These are phyloP conservation scores for Leucopsar rothschildi DNA, from an alignment of 2,113 vertebrate genomes.

Conservation along the genomic window DNA sequence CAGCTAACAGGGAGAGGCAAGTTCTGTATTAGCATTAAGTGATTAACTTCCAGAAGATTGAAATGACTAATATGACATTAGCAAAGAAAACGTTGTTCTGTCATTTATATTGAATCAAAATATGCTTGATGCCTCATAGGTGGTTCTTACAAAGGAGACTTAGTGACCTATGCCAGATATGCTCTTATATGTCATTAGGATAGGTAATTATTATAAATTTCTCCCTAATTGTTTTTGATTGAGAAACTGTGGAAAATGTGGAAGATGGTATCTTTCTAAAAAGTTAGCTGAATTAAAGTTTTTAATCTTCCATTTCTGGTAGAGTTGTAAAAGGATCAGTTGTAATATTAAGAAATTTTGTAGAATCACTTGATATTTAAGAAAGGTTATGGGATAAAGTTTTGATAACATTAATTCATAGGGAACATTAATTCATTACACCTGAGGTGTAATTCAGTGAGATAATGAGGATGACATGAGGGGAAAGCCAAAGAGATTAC, in stretches of 20 bases:
- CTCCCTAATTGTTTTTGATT: neutral
- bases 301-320: neutral
- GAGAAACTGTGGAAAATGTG: neutral
- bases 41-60: conserved; percentile 14
- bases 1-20: neutral
- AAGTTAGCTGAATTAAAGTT: neutral
- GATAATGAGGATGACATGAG: neutral
- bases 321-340: neutral
- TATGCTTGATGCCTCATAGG: neutral
- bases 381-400: neutral
- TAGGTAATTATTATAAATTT: neutral
- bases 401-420: neutral
- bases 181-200: neutral
- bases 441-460: neutral
- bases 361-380: conserved; percentile 5
- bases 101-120: neutral
- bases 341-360: neutral
- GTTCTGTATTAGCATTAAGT: neutral
- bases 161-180: neutral
- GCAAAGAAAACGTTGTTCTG: conserved; percentile 14
- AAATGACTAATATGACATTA: conserved; percentile 11
- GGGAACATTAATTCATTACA: neutral
- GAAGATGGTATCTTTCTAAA: neutral
- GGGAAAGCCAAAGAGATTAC: neutral
- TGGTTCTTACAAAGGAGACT: neutral